Evolutionary conservation across 37 sponge, comb jelly and placozoan genomes (phyloP).

Genomic region (Corticium candelabrum): DNA sequence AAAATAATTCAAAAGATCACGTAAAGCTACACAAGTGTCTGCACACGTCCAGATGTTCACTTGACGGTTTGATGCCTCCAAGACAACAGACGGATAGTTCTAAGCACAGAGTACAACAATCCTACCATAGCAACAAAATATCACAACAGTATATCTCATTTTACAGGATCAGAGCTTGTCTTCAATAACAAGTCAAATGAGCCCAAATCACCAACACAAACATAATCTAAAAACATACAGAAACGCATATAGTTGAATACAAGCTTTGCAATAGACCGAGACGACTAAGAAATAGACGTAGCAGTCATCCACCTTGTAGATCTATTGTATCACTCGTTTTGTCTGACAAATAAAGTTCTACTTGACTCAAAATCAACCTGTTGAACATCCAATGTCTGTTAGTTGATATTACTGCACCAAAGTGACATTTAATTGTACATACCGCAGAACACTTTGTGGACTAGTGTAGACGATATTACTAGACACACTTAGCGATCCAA

Average conservation of each 20-base stretch:
- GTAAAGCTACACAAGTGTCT: slow-evolving; percentile 71
- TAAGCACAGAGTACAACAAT: background rate
- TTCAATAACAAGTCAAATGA: slow-evolving; percentile 48
- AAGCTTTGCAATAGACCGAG: background rate
- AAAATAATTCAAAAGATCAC: slow-evolving; percentile 70
- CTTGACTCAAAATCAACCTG: slow-evolving; percentile 37
- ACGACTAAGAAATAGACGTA: no score
- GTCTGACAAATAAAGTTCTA: slow-evolving; percentile 33
- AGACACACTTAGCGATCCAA: slow-evolving; percentile 49
- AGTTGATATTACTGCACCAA: slow-evolving; percentile 41
- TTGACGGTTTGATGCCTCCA: slow-evolving; percentile 59
- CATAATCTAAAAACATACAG: slow-evolving; percentile 33
- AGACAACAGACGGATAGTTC: slow-evolving; percentile 32
- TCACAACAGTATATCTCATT: background rate
- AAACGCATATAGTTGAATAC: background rate
- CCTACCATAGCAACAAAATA: background rate
- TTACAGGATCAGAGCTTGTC: background rate
- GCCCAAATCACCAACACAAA: slow-evolving; percentile 78
- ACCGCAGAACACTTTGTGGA: background rate
- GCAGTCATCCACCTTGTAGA: no score
- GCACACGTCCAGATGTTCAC: slow-evolving; percentile 77
- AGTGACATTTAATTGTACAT: background rate
- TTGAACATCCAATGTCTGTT: no score
- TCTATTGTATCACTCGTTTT: background rate
- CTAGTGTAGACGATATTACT: slow-evolving; percentile 40